Evolutionary conservation across 2,888 invertebrate genomes (phyloP).

Genomic region (Megamerina dolium): DNA sequence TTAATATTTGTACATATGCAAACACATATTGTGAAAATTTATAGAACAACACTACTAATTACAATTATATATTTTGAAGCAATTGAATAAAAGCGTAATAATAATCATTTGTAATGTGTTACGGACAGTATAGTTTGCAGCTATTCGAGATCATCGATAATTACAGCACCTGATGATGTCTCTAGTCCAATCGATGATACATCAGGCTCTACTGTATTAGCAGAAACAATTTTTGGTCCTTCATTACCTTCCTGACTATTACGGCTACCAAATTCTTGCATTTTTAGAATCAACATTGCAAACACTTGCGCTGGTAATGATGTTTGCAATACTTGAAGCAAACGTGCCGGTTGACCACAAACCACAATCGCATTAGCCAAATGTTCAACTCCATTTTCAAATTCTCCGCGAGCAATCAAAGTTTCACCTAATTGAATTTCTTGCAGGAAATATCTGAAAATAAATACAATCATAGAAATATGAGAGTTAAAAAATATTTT

Average conservation of each 20-base stretch:
- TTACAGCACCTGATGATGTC: slow-evolving; percentile 26
- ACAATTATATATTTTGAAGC: too few species aligned
- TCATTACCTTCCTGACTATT: slow-evolving; percentile 34
- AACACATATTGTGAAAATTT: too few species aligned
- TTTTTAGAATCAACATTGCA: slow-evolving; percentile 75
- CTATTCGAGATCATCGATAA: slow-evolving; percentile 46
- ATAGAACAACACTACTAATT: too few species aligned
- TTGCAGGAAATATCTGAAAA: slow-evolving; percentile 53
- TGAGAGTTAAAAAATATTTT: too few species aligned
- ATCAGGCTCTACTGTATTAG: slow-evolving; percentile 25
- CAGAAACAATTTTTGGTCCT: slow-evolving; percentile 29
- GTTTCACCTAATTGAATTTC: slow-evolving; percentile 93
- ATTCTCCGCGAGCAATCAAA: slow-evolving; percentile 75
- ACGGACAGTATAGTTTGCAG: too few species aligned
- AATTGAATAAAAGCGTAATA: too few species aligned
- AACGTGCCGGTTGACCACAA: slow-evolving; percentile 69
- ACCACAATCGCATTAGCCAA: slow-evolving; percentile 95
- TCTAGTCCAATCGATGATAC: slow-evolving; percentile 31
- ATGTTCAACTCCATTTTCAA: slow-evolving; percentile 91
- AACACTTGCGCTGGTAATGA: slow-evolving; percentile 94
- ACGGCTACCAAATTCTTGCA: slow-evolving; percentile 47
- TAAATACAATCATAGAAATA: slow-evolving; percentile 3
- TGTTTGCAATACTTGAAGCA: slow-evolving; percentile 66
- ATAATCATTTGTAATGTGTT: too few species aligned
- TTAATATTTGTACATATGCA: too few species aligned